A percentile compares a stretch with the other conserved stretches of the same genome.
phyloP scores from a whole-genome alignment of 2,888 invertebrate genomes.

The Ophraella communa region DNA sequence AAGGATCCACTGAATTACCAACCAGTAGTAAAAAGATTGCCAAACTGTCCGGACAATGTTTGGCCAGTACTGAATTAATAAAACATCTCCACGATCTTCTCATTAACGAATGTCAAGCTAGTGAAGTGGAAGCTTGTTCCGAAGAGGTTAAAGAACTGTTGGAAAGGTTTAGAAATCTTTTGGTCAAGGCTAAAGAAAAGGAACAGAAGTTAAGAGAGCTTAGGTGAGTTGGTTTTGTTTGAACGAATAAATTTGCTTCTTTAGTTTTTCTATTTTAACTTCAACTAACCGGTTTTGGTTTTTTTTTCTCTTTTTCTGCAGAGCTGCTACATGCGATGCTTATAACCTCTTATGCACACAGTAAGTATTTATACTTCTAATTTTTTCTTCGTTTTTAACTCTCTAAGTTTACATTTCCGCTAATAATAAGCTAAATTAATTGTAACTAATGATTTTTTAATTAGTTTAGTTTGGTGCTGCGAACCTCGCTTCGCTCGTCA shows the following conservation, averaged over 20 bases:
- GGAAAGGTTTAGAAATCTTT: constrained; percentile 71
- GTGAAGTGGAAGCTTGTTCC: constrained; percentile 70
- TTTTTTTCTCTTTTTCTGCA: constrained; percentile 54
- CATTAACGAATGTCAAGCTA: constrained; percentile 75
- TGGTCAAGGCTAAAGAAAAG: constrained; percentile 74
- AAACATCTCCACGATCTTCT: constrained; percentile 80
- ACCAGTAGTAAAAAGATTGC: constrained; percentile 75
- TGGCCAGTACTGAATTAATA: constrained; percentile 81
- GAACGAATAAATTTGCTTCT: constrained; percentile 20
- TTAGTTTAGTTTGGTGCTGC: no score
- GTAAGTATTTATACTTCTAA: constrained; percentile 60
- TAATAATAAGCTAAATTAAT: not conserved
- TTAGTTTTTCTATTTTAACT: constrained; percentile 44
- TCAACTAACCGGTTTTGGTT: constrained; percentile 53
- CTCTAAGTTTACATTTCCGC: not conserved
- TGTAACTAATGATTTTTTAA: no score
- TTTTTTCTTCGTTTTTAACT: constrained; percentile 41
- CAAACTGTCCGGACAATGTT: constrained; percentile 78
- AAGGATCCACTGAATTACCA: constrained; percentile 64
- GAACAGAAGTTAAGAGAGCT: constrained; percentile 79
- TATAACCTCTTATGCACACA: constrained; percentile 67
- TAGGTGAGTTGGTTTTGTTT: constrained; percentile 67
- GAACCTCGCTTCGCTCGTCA: no score
- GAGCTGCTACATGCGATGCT: constrained; percentile 64
- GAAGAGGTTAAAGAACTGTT: constrained; percentile 71